These are phyloP conservation scores for Chinchilla lanigera DNA, from an alignment of 2,113 vertebrate species.

Conservation along the genomic window DNA sequence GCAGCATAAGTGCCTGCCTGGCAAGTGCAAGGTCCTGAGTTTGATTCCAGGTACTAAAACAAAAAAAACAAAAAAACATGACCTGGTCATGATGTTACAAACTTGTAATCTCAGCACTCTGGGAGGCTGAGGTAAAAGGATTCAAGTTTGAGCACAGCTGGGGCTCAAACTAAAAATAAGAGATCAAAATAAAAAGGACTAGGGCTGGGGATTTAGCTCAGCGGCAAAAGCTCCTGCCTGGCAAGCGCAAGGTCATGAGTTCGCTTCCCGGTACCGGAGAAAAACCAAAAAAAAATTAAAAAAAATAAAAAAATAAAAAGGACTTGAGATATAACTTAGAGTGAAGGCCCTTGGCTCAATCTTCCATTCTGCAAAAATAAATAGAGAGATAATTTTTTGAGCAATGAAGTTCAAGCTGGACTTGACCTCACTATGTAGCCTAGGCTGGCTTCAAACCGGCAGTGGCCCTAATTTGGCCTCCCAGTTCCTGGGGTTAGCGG, in stretches of 20 bases:
- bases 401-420: background rate
- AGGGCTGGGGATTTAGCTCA: too few relatives aligned
- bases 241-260: too few relatives aligned
- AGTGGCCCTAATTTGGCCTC: background rate
- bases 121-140: background rate
- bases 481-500: background rate
- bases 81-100: background rate
- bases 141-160: background rate
- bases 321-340: background rate
- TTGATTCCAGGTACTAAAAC: too few relatives aligned
- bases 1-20: too few relatives aligned
- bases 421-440: background rate
- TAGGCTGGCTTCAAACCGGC: background rate
- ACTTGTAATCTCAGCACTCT: background rate
- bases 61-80: too few relatives aligned
- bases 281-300: too few relatives aligned
- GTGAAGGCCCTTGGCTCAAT: background rate
- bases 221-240: too few relatives aligned
- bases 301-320: background rate
- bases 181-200: background rate
- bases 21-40: too few relatives aligned
- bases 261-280: too few relatives aligned
- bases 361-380: background rate
- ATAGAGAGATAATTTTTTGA: background rate
- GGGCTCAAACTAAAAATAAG: background rate